phyloP scores from a whole-genome alignment of 2,888 invertebrate species.

The Conistra vaccinii region DNA sequence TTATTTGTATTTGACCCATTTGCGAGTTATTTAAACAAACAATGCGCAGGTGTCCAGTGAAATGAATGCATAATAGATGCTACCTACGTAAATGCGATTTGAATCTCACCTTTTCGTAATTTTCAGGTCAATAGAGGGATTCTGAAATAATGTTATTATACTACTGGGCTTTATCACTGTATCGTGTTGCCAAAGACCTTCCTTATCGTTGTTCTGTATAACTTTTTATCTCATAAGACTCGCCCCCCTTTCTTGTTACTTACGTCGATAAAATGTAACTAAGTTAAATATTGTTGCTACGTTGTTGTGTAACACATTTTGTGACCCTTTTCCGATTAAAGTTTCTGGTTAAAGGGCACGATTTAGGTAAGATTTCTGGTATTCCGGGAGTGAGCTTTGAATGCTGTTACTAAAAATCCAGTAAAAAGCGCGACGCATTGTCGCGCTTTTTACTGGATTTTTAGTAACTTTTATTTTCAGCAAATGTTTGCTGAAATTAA shows the following conservation, averaged over 20 bases:
- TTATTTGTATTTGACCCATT: background rate
- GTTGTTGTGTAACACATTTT: conserved; percentile 22
- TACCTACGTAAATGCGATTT: background rate
- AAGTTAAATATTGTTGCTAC: conserved; percentile 2
- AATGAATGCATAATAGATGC: background rate
- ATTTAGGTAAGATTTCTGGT: background rate
- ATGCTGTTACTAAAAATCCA: no score
- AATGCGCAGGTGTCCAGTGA: background rate
- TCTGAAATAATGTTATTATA: background rate
- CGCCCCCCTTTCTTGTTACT: background rate
- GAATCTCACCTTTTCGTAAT: background rate
- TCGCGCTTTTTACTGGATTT: background rate
- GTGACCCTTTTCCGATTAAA: conserved; percentile 67
- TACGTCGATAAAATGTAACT: background rate
- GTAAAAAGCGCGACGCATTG: no score
- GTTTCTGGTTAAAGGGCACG: conserved; percentile 49
- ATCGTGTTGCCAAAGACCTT: no score
- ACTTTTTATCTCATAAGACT: background rate
- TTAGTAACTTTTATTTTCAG: background rate
- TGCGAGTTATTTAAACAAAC: background rate
- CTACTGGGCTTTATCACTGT: background rate
- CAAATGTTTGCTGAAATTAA: background rate
- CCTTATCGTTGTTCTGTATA: background rate
- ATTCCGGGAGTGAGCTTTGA: conserved; percentile 14
- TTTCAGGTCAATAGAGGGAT: background rate